Evolutionary conservation across 1,140 invertebrate species (phyloP).

Genomic region (Zaprionus nigranus): DNA sequence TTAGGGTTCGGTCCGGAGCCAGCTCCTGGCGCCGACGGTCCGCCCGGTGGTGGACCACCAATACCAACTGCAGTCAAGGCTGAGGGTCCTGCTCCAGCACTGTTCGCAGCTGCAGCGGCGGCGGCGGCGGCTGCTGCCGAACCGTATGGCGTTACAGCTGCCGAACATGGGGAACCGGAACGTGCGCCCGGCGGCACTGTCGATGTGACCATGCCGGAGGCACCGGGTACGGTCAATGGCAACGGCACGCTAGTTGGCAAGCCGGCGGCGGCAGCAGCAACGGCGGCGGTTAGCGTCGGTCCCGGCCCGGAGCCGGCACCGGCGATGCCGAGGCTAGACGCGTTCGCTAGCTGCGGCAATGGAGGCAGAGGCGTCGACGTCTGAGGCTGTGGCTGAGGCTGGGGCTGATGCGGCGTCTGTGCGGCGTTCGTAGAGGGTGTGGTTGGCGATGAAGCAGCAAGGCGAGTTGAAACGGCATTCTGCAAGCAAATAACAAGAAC

Average conservation of each 20-base stretch:
- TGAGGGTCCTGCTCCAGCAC: slow-evolving; percentile 5
- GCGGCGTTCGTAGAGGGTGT: slow-evolving; percentile 74
- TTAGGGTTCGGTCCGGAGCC: slow-evolving; percentile 56
- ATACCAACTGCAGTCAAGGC: slow-evolving; percentile 63
- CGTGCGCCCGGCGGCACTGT: slow-evolving; percentile 85
- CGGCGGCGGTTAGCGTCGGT: slow-evolving; percentile 85
- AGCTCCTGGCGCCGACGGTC: slow-evolving; percentile 50
- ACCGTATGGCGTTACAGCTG: slow-evolving; percentile 84
- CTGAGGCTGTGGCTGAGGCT: slow-evolving; percentile 5
- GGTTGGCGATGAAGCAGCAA: slow-evolving; percentile 82
- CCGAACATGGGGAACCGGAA: slow-evolving; percentile 85
- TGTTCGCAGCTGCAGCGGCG: slow-evolving; percentile 83
- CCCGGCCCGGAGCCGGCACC: slow-evolving; percentile 79
- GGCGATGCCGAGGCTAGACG: slow-evolving; percentile 46
- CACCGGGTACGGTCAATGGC: slow-evolving; percentile 51
- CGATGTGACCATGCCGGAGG: slow-evolving; percentile 76
- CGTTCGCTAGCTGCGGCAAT: slow-evolving; percentile 52
- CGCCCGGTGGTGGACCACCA: slow-evolving; percentile 66
- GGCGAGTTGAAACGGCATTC: slow-evolving; percentile 84
- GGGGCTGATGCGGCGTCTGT: slow-evolving; percentile 64
- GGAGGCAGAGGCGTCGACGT: slow-evolving; percentile 18
- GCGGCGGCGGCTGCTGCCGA: slow-evolving; percentile 66
- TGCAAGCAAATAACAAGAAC: slow-evolving; percentile 23
- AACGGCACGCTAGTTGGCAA: slow-evolving; percentile 42
- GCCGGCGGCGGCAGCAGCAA: slow-evolving; percentile 61